Base-by-base conservation (phyloP, 2,888 invertebrate genomes). In the Parascotia fuliginaria region DNA sequence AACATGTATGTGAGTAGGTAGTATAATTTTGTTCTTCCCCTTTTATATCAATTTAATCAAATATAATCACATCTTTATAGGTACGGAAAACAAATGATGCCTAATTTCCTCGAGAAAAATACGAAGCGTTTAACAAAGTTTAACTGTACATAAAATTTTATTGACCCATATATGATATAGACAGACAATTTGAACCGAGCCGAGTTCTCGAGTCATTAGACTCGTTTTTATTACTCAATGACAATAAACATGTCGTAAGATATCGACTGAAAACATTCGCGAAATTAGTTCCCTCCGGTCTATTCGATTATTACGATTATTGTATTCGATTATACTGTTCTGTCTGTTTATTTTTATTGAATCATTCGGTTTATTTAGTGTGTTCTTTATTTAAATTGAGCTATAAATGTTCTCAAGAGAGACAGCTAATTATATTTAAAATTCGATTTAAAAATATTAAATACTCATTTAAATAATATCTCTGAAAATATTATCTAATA, bases 101-200 rank as follows among this genome's bases (percentile, higher is more conserved):
- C 69, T 81, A 80, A 79, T 80, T 75, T 53, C 44, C 49, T 59
- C 52, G 61, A 50, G 51, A 63, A 61, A 66, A 71, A 79, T 73
- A 73, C 72, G 73, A 72, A 77, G 66, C 87, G 77, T 87, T 91
- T 89, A 91, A 89, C 84, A 79, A 85, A 90, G 81, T 89, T 89
- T 85, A 90, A 90, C 89, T 88, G 85, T 73, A 83, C 87, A 91
- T 92, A 91, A 92, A 90, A 89, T 89, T 91, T 92, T 92, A 92
- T 91, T 87, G 82, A 87, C 83, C 87, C 88, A 85, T 89, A 88
- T 90, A 91, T 89, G 91, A 92, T 86, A 87, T 91, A 91, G 87
- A 88, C 82, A 87, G 85, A 87, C 89, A 89, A 87, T 89, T 72
- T 79, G 77, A 66, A 73, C 71, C 79, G 78, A 74, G 82, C 79